A percentile compares a stretch with the other conserved stretches of the same genome.
phyloP scores from a whole-genome alignment of 2,113 vertebrate species.

The Malurus cyaneus region DNA sequence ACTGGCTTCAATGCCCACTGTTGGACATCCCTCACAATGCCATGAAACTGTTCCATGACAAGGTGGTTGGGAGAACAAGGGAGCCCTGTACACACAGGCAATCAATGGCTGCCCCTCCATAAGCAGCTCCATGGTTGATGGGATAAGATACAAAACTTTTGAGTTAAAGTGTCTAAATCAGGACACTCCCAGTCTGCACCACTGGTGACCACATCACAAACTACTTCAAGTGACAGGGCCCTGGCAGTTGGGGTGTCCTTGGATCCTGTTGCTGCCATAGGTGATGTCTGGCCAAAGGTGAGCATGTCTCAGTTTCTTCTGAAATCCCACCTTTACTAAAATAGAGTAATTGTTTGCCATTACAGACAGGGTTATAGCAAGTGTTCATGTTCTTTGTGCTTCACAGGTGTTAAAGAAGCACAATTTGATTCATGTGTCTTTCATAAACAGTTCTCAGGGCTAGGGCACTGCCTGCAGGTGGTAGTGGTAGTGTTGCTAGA shows the following conservation, averaged over 20 bases:
- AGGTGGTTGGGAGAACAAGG: neutral
- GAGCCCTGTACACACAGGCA: neutral
- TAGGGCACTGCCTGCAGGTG: neutral
- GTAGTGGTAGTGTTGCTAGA: neutral
- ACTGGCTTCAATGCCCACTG: neutral
- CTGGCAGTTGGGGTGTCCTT: accelerated
- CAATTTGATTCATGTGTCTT: neutral
- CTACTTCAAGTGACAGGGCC: neutral
- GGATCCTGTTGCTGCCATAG: neutral
- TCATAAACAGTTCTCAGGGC: neutral
- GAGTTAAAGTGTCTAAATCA: neutral
- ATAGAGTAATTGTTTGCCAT: neutral
- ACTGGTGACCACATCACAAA: neutral
- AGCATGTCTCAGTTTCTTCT: neutral
- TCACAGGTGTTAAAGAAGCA: neutral
- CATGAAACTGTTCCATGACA: neutral
- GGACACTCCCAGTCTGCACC: neutral
- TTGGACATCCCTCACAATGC: neutral
- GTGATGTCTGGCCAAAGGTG: neutral
- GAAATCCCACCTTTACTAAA: neutral
- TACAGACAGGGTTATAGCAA: neutral
- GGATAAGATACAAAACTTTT: neutral
- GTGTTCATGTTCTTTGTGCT: neutral
- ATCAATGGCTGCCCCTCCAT: neutral
- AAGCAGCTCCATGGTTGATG: neutral